Evolutionary conservation across 2,113 vertebrate species (phyloP), one percentile per base, ranked within the genome.

Genomic region (Dipodomys merriami): DNA sequence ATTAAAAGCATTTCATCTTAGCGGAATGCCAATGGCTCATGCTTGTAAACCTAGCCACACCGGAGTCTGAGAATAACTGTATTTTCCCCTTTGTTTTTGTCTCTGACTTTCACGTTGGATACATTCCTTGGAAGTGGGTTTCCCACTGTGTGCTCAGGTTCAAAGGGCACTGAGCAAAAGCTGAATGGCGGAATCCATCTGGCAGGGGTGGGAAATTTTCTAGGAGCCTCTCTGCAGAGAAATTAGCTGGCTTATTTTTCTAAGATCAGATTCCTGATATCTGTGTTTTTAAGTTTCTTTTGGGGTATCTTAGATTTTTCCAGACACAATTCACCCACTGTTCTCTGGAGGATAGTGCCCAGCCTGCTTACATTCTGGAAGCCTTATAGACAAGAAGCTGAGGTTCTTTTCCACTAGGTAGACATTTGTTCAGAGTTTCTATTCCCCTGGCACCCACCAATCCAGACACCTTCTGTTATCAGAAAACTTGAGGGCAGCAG

Each of bases 11-110:
- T 74, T 88, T 80, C 27, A 72, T 79, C 57, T 77, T 18, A 53
- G 53, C 53, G 12, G 15, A 57, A 57, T 57, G 53, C 53, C 53
- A 57, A 16, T 57, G 53, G 53, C 53, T 57, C 15, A 57, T 16
- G 15, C 53, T 57, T 13, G 53, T 57, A 57, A 57, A 57, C 53
- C 15, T 57, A 57, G 16, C 53, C 15, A 57, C 15, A 57, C 13
- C 12, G 16, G 53, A 57, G 12, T 13, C 53, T 57, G 53, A 57
- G 53, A 57, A 57, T 57, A 57, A 57, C 53, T 5, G 4, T 57
- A 57, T 91, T 83, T 91, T 77, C 19, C 7, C 79, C 27, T 84
- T 23, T 76, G 29, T 33, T 91, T 86, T 68, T 6, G 44, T 44
- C 12, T 49, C 69, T 62, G 62, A 64, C 62, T 64, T 64, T 87